These are phyloP conservation scores for Ellobius talpinus DNA, from an alignment of 2,113 vertebrate genomes.

Conservation along the genomic window DNA sequence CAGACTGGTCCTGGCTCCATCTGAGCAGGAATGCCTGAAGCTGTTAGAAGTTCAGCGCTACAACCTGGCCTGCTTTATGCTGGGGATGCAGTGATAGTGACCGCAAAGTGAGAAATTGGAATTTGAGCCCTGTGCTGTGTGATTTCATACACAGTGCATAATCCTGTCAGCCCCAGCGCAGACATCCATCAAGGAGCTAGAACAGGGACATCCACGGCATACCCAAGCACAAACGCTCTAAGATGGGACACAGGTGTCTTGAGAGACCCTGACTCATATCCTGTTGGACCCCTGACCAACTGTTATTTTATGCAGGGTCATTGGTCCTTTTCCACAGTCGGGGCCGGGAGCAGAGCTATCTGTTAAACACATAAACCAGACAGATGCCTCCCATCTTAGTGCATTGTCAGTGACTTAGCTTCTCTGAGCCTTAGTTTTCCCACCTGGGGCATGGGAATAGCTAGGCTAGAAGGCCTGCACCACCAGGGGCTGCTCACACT, in stretches of 20 bases:
- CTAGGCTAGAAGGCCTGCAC: neutral
- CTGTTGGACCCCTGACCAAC: neutral
- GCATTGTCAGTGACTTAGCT: neutral
- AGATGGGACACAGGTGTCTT: neutral
- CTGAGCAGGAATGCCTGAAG: no score
- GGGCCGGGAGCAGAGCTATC: fast-evolving
- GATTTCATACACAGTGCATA: neutral
- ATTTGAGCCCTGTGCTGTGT: neutral
- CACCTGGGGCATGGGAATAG: neutral
- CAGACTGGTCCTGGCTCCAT: fast-evolving
- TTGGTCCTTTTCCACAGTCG: neutral
- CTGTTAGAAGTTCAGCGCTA: neutral
- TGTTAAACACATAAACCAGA: neutral
- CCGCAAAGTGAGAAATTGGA: neutral
- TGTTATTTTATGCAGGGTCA: neutral
- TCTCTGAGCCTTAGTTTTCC: neutral
- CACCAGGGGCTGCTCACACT: neutral
- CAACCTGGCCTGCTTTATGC: neutral
- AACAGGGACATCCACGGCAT: neutral
- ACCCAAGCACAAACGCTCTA: neutral
- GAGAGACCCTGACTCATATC: neutral
- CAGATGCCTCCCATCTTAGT: neutral
- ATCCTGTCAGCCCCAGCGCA: neutral
- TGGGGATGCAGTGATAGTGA: no score
- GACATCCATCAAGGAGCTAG: neutral